These are phyloP conservation scores for Samia ricini DNA, from an alignment of 1,140 invertebrate genomes.

Conservation along the genomic window DNA sequence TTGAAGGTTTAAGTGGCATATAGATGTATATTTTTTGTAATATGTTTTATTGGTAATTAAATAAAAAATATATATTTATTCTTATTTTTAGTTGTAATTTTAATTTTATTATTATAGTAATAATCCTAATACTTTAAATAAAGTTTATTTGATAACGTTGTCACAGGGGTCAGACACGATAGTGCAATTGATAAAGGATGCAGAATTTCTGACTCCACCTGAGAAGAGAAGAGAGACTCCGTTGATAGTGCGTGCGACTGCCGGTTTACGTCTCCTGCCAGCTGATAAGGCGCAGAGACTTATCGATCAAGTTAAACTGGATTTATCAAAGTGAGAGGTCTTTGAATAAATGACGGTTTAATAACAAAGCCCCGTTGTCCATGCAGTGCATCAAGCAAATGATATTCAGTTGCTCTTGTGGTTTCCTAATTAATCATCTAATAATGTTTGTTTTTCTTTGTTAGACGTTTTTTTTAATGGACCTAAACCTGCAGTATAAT, in stretches of 20 bases:
- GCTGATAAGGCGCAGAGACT: slow-evolving; percentile 86
- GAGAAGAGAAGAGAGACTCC: slow-evolving; percentile 86
- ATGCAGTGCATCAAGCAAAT: no score
- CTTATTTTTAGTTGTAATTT: neutral
- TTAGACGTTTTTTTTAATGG: no score
- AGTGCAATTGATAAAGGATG: slow-evolving; percentile 84
- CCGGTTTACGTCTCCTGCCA: slow-evolving; percentile 91
- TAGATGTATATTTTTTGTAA: no score
- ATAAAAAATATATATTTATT: neutral
- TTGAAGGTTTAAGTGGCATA: no score
- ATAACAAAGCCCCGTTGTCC: no score
- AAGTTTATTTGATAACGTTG: slow-evolving; percentile 1
- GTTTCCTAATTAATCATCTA: no score
- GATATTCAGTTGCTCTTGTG: no score
- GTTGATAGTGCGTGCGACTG: slow-evolving; percentile 92
- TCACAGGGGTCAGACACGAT: slow-evolving; percentile 86
- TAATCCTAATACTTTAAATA: neutral
- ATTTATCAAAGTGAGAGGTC: slow-evolving; percentile 79
- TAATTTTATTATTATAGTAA: neutral
- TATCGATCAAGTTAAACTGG: slow-evolving; percentile 82
- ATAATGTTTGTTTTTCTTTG: no score
- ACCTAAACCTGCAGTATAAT: no score
- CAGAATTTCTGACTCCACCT: slow-evolving; percentile 86
- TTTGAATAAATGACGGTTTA: no score
- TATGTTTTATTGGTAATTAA: no score